Evolutionary conservation across 2,888 invertebrate genomes (phyloP), one percentile per base, ranked within the genome.

Genomic region (Odontomyia ornata): DNA sequence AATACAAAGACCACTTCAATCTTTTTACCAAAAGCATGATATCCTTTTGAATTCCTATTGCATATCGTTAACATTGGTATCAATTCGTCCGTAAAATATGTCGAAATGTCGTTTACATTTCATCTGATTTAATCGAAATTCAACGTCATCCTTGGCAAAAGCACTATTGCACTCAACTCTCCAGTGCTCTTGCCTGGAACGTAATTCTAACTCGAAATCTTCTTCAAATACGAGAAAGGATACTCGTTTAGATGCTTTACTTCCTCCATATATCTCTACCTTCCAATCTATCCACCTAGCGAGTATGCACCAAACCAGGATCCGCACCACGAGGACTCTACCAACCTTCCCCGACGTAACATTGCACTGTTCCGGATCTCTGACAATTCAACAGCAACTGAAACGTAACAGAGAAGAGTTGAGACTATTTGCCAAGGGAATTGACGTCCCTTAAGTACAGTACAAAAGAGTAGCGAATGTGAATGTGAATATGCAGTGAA

Each of bases 101-200:
- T 72, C 72, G 56, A 72, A 72, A 56, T 52, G 57, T 69, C 69
- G 69, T 69, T 69, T 69, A 69, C 69, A 69, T 69, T 69, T 73
- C 73, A 73, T 73, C 73, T 36, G 73, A 60, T 73, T 73, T 73
- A 73, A 73, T 73, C 73, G 73, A 73, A 73, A 57, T 57, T 60
- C 73, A 60, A 73, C 73, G 73, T 73, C 47, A 52, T 56, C 52
- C 30, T 73, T 30, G 18, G 72, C 28, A 56, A 27, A 72, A 28
- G 30, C 72, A 56, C 21, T 27, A 23, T 23, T 30, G 56, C 73
- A 73, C 57, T 73, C 60, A 25, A 56, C 43, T 73, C 73, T 30
- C 25, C 27, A 57, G 73, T 47, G 25, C 69, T 69, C 69, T 69
- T 47, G 30, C 2, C n/a, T 18, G 69, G 46, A 69, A 69, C 69